Evolutionary conservation across 2,888 invertebrate genomes (phyloP).

Genomic region (Diadegma fenestrale): DNA sequence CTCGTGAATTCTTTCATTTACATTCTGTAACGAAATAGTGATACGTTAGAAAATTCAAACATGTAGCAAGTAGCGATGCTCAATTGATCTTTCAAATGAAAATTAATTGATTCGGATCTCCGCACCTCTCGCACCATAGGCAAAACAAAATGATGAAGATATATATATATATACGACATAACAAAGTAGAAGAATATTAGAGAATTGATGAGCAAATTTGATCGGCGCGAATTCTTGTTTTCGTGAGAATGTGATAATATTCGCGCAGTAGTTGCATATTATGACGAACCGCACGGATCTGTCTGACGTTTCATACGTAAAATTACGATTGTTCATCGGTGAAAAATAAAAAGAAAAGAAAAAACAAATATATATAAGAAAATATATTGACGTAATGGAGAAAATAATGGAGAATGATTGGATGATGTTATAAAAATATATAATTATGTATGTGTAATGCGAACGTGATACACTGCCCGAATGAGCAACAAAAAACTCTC

Average conservation of each 20-base stretch:
- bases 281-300: slow-evolving; percentile 38
- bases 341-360: slow-evolving; percentile 8
- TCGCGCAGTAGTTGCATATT: slow-evolving; percentile 43
- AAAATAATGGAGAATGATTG: slow-evolving; percentile 4
- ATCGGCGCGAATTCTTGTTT: slow-evolving; percentile 15
- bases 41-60: slow-evolving; percentile 37
- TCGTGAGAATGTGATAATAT: slow-evolving; percentile 52
- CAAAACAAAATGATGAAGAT: slow-evolving; percentile 14
- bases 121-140: slow-evolving; percentile 55
- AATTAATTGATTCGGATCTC: slow-evolving; percentile 43
- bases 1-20: slow-evolving; percentile 19
- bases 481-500: slow-evolving; percentile 46
- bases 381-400: slow-evolving; percentile 21
- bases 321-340: slow-evolving; percentile 36
- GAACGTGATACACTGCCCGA: slow-evolving; percentile 58
- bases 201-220: slow-evolving; percentile 29
- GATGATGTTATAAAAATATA: slow-evolving; percentile 42
- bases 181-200: slow-evolving; percentile 9
- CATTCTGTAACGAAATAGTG: slow-evolving; percentile 18
- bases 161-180: slow-evolving; percentile 8
- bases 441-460: slow-evolving; percentile 33
- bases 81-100: slow-evolving; percentile 39
- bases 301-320: slow-evolving; percentile 44
- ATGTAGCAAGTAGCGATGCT: slow-evolving; percentile 48
- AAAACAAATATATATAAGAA: slow-evolving; percentile 2